Percentiles rank a stretch among this genome's conserved stretches.
Evolutionary conservation across 1,140 invertebrate genomes (phyloP).

Genomic region (Drosophila paulistorum): DNA sequence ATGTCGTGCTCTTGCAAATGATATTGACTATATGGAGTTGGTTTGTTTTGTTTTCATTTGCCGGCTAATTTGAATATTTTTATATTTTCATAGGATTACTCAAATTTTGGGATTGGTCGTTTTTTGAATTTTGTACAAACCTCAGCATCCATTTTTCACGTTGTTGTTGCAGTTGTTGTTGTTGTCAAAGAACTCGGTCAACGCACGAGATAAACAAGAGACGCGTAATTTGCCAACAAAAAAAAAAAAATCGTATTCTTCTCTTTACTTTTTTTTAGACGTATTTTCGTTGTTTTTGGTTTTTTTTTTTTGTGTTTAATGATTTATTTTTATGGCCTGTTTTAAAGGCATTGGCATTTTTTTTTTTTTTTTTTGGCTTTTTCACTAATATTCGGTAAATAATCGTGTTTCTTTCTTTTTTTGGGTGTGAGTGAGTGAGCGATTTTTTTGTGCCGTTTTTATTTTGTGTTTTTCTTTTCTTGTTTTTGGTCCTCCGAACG

Average conservation of each 20-base stretch:
- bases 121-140: conserved; percentile 53
- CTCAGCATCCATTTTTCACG: conserved; percentile 67
- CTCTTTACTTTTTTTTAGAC: conserved; percentile 2
- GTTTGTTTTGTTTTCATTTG: neutral
- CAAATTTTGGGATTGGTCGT: conserved; percentile 10
- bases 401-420: neutral
- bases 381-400: neutral
- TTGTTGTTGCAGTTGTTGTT: conserved; percentile 22
- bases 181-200: conserved; percentile 66
- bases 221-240: conserved; percentile 40
- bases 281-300: conserved; percentile 1
- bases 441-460: conserved; percentile 22
- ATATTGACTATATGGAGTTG: conserved; percentile 10
- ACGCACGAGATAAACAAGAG: conserved; percentile 46
- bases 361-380: conserved; percentile 20
- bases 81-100: neutral
- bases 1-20: conserved; percentile 27
- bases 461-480: conserved; percentile 1
- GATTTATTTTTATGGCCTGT: conserved; percentile 64
- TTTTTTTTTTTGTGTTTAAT: conserved; percentile 45
- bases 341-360: conserved; percentile 37
- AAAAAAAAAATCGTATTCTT: conserved; percentile 32
- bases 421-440: neutral
- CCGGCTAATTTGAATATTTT: neutral
- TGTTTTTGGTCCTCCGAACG: conserved; percentile 40